Evolutionary conservation across 2,797 vertebrate genomes (phyloP).

Genomic region (Alcedo quadribrachys): DNA sequence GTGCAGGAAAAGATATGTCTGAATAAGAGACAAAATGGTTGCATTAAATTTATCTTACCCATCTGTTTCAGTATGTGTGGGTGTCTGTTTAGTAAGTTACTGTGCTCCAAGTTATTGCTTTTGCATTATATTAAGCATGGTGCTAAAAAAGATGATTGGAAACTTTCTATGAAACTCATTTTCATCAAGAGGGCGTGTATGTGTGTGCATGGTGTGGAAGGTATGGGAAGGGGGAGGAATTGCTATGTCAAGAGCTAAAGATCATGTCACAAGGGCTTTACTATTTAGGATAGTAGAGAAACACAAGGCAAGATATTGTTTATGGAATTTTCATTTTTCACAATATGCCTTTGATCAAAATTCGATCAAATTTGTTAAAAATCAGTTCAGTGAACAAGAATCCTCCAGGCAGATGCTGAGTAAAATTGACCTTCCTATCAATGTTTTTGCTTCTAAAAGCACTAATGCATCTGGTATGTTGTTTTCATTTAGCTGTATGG

Average conservation of each 20-base stretch:
- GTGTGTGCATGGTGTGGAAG: neutral
- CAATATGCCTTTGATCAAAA: neutral
- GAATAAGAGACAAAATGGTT: neutral
- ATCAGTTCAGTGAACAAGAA: neutral
- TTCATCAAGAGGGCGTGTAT: neutral
- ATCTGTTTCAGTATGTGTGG: neutral
- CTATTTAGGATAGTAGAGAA: neutral
- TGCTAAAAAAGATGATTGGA: neutral
- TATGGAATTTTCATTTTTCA: neutral
- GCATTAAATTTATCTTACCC: neutral
- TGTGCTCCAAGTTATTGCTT: neutral
- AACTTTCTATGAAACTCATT: neutral
- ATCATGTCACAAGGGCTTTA: neutral
- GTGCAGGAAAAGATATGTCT: neutral
- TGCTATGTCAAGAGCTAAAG: neutral
- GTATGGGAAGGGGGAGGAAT: rapidly evolving
- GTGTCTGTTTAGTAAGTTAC: neutral
- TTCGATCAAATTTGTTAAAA: neutral
- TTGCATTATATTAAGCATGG: neutral
- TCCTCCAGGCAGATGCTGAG: neutral
- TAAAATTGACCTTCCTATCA: neutral
- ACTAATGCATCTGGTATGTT: neutral
- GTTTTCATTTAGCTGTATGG: neutral
- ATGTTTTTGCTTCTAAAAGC: neutral
- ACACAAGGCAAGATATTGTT: neutral